These are phyloP conservation scores for Scaptomyza hsui DNA, from an alignment of 1,140 invertebrate species.

Conservation along the genomic window DNA sequence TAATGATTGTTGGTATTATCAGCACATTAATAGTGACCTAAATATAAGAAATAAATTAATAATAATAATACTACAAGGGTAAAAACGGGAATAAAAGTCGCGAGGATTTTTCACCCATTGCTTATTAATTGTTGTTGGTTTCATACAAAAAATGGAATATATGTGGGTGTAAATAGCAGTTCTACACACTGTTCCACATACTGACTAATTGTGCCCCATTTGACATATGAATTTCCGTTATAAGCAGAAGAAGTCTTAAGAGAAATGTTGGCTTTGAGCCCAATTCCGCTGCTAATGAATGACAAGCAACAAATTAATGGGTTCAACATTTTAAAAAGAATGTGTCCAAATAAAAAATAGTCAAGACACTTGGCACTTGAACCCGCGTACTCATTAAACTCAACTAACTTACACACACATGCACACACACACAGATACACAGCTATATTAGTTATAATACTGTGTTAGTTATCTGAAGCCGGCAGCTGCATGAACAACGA, in stretches of 20 bases:
- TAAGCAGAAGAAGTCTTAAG: constrained; percentile 16
- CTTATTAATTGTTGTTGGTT: too few relatives aligned
- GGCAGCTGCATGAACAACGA: constrained; percentile 59
- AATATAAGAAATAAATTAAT: background rate
- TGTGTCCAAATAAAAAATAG: constrained; percentile 81
- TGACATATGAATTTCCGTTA: constrained; percentile 16
- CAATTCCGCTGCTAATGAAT: constrained; percentile 52
- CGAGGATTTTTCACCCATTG: too few relatives aligned
- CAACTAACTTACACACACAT: constrained; percentile 27
- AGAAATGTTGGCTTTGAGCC: constrained; percentile 55
- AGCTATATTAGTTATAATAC: constrained; percentile 6
- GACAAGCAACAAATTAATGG: constrained; percentile 71
- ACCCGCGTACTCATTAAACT: constrained; percentile 74
- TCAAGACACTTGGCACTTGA: constrained; percentile 77
- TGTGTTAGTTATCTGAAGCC: constrained; percentile 24
- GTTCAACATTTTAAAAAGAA: constrained; percentile 66
- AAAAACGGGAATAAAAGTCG: background rate
- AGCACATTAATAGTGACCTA: background rate
- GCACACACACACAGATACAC: constrained; percentile 13
- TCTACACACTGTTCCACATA: background rate
- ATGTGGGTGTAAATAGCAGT: too few relatives aligned
- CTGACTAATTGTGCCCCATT: background rate
- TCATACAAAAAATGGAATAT: background rate
- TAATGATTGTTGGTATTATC: constrained; percentile 5
- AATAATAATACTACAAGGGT: background rate